Base-by-base conservation (phyloP, 2,888 invertebrate species). In the Spilarctia lutea region DNA sequence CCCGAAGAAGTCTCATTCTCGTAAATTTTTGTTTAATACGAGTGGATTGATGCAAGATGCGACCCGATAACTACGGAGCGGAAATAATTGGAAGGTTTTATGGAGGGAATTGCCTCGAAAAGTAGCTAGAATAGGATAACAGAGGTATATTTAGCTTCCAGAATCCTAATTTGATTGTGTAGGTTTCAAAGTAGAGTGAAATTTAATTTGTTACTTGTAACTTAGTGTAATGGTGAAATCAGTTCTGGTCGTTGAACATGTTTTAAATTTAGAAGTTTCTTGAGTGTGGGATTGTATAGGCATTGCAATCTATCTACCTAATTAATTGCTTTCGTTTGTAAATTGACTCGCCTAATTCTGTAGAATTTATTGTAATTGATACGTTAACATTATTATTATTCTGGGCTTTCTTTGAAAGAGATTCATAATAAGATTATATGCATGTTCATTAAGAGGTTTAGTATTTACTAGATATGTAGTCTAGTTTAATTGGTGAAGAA, bases 11-110 rank as follows among this genome's bases (percentile, higher is more conserved):
- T 88, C 88, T 91, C 89, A 91, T 90, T 91, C 91, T 92, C 94
- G 91, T 94, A 93, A 94, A 93, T 93, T 92, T 91, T 90, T 89
- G 88, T 92, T 93, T 94, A 93, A 94, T 91, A 91, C 91, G 91
- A 93, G 91, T 91, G 87, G 91, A 92, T 93, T 92, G 93, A 92
- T 91, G 89, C 89, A 89, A 93, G 93, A 93, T 92, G 89, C 85
- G 86, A 86, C 79, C 89, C 88, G 94, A 93, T 93, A 94, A 93
- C 89, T 88, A 86, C 81, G 86, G 89, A 90, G 89, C 89, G 91
- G 91, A 93, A 91, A 93, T 94, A 93, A 93, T 94, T 93, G 92
- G 92, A 87, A 90, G 88, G 87, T 91, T 93, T 93, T 92, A 93
- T 92, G 88, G 88, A 85, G 86, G 90, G 88, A 85, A 87, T 81